Percentiles rank a stretch among this genome's conserved stretches.
These are phyloP conservation scores for Hepsetus odoe DNA, from an alignment of 2,113 vertebrate species.

Conservation along the genomic window DNA sequence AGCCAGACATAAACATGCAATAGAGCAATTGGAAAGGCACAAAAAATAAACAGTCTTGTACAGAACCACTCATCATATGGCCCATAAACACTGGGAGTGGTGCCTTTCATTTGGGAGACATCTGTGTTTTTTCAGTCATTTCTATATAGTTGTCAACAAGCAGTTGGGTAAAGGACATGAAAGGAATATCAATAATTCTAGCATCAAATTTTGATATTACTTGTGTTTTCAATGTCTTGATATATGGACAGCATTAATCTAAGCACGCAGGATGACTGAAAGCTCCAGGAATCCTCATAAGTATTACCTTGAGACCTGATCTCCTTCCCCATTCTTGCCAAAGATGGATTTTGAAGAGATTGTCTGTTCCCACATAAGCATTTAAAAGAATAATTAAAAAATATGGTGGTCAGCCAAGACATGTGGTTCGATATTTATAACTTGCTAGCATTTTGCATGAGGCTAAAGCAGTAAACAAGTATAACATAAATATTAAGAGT, in stretches of 20 bases:
- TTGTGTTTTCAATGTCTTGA: background rate
- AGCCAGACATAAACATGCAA: constrained; percentile 9
- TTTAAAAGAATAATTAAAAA: background rate
- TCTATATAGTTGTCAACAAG: constrained; percentile 6
- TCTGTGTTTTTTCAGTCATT: constrained; percentile 38
- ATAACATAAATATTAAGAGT: too few species aligned
- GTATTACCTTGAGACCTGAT: background rate
- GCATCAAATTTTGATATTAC: background rate
- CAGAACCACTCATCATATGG: constrained; percentile 42
- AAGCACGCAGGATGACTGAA: background rate
- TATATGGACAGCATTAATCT: constrained; percentile 38
- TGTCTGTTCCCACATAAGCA: constrained; percentile 17
- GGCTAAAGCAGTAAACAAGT: background rate
- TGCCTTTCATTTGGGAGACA: constrained; percentile 29
- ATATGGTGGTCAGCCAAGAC: background rate
- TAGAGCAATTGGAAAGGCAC: background rate
- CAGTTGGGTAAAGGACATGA: background rate
- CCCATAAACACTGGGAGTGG: constrained; percentile 38
- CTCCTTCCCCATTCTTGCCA: background rate
- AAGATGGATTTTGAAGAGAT: constrained; percentile 7
- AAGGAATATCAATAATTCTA: constrained; percentile 5
- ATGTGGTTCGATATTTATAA: too few species aligned
- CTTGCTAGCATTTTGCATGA: too few species aligned
- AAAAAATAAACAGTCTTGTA: constrained; percentile 42
- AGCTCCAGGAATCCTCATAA: background rate